A percentile compares a stretch with the other conserved stretches of the same genome.
phyloP scores from a whole-genome alignment of 1,140 invertebrate species.

The Apolygus lucorum region DNA sequence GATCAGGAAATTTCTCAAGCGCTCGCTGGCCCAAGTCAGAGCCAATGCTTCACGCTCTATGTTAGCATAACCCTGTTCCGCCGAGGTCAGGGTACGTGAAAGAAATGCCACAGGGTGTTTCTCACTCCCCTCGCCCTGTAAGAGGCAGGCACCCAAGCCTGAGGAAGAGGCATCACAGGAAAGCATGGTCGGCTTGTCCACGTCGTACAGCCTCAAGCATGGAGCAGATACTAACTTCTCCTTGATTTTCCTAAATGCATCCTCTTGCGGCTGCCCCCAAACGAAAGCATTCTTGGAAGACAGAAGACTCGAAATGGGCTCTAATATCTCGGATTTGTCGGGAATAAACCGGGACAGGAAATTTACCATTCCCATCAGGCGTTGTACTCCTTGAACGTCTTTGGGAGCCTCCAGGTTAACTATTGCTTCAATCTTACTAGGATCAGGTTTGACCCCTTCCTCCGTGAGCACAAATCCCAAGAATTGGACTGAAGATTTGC shows the following conservation, averaged over 20 bases:
- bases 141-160: neutral
- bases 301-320: neutral
- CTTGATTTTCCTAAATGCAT: neutral
- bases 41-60: slow-evolving; percentile 36
- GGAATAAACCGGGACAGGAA: neutral
- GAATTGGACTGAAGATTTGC: slow-evolving; percentile 29
- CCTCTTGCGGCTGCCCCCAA: neutral
- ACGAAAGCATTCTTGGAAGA: neutral
- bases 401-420: slow-evolving; percentile 34
- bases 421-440: slow-evolving; percentile 38
- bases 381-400: slow-evolving; percentile 31
- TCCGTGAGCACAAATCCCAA: slow-evolving; percentile 37
- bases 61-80: slow-evolving; percentile 26
- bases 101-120: neutral
- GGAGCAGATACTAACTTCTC: neutral
- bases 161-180: neutral
- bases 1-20: slow-evolving; percentile 30
- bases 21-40: slow-evolving; percentile 29
- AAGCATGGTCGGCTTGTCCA: neutral
- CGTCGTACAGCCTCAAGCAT: neutral
- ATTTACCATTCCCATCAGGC: neutral
- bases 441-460: slow-evolving; percentile 36
- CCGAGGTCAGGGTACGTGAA: neutral
- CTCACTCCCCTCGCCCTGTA: neutral
- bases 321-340: neutral